Evolutionary conservation across 2,888 invertebrate genomes (phyloP), one percentile per base, ranked within the genome.

Genomic region (Hirudinaria manillensis): DNA sequence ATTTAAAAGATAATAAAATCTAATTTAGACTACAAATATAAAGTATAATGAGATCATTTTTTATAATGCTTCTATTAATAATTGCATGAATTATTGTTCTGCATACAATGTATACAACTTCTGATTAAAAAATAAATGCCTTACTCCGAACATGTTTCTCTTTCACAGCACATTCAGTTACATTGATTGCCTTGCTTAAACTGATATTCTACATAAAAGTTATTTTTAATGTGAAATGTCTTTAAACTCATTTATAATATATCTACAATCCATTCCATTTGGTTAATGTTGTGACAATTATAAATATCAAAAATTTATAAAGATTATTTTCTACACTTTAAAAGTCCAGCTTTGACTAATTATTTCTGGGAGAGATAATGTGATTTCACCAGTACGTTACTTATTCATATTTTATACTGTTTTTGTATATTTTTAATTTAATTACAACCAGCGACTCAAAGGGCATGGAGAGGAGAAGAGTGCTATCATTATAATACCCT

Each of bases 81-180:
- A n/a, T 16, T 1, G 27, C 24, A 72, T 24, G 29, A 19, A 19
- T 53, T 21, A 29, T 0, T 19, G 53, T 29, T 32, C 36, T 27
- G 34, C n/a, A 29, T n/a, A 24, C 3, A 73, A 13, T 3, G n/a
- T n/a, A n/a, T 4, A 7, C 24, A 32, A 61, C 32, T 66, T 32
- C 19, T 24, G 36, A 34, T 16, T 51, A 72, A 6, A 55, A 56
- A 27, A 51, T 13, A 36, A 4, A 6, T 38, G 21, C 36, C 24
- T 56, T 36, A 89, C 90, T 89, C 80, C 99, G 90, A 66, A 96
- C 94, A 91, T 99, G 99, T 89, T 99, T 99, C 85, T 96, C 95
- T 87, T 99, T 99, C 0, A 96, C 92, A 0, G 98, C 95, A 13
- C 91, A 91, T 87, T 99, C 98, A 79, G 91, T 89, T 19, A 90